Evolutionary conservation across 2,797 vertebrate genomes (phyloP), one percentile per base, ranked within the genome.

Genomic region (Neosilurus hyrtlii): DNA sequence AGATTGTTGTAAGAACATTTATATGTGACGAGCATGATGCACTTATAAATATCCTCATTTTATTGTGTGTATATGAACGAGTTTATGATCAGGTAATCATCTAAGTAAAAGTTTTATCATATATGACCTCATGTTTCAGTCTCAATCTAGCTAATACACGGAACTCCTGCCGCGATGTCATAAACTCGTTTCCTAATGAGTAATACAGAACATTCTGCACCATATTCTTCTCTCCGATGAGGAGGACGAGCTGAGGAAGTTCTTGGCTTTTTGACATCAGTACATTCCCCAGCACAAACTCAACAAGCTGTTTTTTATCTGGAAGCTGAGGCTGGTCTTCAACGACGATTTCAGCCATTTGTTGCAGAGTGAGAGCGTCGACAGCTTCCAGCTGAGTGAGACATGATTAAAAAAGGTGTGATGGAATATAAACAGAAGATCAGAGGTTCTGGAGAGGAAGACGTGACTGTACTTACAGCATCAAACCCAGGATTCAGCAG

Each of bases 401-500:
- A 57, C 65, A 37, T 3, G 37, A 24, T 37, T 2, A 63, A 61
- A 49, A n/a, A 22, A 59, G 2, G 2, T 3, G 30, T 20, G 49
- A 65, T 54, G 66, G 61, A 15, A 52, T 52, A 52, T 37, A 16
- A 22, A n/a, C 74, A 24, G 22, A 24, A 15, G 7, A 24, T 62
- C 2, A 4, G 24, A n/a, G 37, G 3, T 43, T 9, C 16, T 3
- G 35, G 16, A 37, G 30, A 67, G 35, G 20, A 51, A 10, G 66
- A 66, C 0, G 7, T 30, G 12, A 35, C 63, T 57, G 26, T 71
- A 92, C 93, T 91, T 82, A 95, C 94, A 67, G 85, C 93, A 35
- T 90, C 87, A 87, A 95, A 94, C 67, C 82, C 4, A 18, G 85
- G 75, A 84, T 93, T 89, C 43, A 95, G 89, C 1, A n/a, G 6